Evolutionary conservation across 1,140 invertebrate genomes (phyloP).

Genomic region (Calephelis nemesis): DNA sequence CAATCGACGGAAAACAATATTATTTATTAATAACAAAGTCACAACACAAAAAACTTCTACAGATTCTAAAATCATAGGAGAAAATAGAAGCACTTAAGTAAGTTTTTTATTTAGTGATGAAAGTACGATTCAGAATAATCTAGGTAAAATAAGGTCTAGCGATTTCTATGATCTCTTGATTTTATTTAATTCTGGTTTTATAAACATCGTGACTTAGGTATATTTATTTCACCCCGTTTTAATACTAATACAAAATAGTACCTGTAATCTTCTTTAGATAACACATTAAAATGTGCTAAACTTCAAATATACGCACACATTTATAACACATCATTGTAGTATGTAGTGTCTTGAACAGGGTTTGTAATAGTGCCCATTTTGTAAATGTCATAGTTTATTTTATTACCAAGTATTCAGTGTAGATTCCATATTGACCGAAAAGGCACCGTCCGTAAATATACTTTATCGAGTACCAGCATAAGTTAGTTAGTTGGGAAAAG

Average conservation of each 20-base stretch:
- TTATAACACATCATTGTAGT: slow-evolving; percentile 26
- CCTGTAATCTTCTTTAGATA: not conserved
- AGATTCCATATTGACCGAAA: slow-evolving; percentile 20
- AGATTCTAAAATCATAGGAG: slow-evolving; percentile 5
- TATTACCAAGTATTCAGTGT: slow-evolving; percentile 27
- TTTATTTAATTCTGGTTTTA: slow-evolving; percentile 35
- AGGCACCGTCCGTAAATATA: no score
- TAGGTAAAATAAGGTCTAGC: slow-evolving; percentile 19
- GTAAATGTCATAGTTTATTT: slow-evolving; percentile 26
- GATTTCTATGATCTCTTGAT: slow-evolving; percentile 65
- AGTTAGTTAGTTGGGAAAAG: no score
- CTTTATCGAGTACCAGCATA: no score
- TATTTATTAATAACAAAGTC: slow-evolving; percentile 73
- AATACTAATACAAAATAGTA: slow-evolving; percentile 10
- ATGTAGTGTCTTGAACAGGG: slow-evolving; percentile 25
- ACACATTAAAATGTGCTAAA: slow-evolving; percentile 15
- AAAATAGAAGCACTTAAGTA: not conserved
- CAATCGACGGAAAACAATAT: slow-evolving; percentile 72
- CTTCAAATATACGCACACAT: slow-evolving; percentile 20
- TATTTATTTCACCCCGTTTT: not conserved
- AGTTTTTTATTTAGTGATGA: slow-evolving; percentile 40
- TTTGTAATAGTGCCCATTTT: slow-evolving; percentile 30
- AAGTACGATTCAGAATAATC: slow-evolving; percentile 44
- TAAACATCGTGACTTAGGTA: slow-evolving; percentile 25
- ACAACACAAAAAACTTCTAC: slow-evolving; percentile 26